phyloP scores from a whole-genome alignment of 2,113 vertebrate genomes.

The Dunckerocampus dactyliophorus region DNA sequence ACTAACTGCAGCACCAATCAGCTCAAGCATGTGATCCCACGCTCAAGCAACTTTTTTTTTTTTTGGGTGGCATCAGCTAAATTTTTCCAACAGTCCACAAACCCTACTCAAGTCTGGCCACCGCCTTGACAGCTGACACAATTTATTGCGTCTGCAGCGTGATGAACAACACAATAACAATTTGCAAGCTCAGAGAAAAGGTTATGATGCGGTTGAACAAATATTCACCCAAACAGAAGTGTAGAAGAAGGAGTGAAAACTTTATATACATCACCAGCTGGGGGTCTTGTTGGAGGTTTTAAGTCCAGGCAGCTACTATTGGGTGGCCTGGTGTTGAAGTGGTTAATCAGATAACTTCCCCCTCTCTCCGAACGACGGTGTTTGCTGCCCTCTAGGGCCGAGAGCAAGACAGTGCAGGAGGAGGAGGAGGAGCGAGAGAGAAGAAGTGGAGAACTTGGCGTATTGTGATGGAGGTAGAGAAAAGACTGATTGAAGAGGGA shows the following conservation, averaged over 20 bases:
- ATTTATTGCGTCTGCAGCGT: neutral
- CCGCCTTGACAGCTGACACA: neutral
- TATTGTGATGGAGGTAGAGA: conserved; percentile 6
- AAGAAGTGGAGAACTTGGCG: neutral
- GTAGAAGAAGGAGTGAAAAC: neutral
- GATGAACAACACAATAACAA: neutral
- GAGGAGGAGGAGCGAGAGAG: conserved; percentile 48
- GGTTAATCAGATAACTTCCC: neutral
- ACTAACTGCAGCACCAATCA: neutral
- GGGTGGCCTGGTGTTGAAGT: neutral
- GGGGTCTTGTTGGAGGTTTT: conserved; percentile 45
- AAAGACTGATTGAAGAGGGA: neutral
- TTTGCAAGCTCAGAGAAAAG: neutral
- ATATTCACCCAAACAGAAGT: neutral
- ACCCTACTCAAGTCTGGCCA: neutral
- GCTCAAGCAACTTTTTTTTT: neutral
- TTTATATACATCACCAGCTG: conserved; percentile 53
- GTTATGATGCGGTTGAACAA: neutral
- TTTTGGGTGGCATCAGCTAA: neutral
- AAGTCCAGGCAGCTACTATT: conserved; percentile 16
- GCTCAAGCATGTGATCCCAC: neutral
- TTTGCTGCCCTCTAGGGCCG: conserved; percentile 64
- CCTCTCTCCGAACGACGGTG: conserved; percentile 7
- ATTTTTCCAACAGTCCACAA: too few species aligned
- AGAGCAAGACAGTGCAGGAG: conserved; percentile 67